Percentiles rank a stretch among this genome's conserved stretches.
These are phyloP conservation scores for Poecilobothrus nobilitatus DNA, from an alignment of 2,888 invertebrate species.

Conservation along the genomic window DNA sequence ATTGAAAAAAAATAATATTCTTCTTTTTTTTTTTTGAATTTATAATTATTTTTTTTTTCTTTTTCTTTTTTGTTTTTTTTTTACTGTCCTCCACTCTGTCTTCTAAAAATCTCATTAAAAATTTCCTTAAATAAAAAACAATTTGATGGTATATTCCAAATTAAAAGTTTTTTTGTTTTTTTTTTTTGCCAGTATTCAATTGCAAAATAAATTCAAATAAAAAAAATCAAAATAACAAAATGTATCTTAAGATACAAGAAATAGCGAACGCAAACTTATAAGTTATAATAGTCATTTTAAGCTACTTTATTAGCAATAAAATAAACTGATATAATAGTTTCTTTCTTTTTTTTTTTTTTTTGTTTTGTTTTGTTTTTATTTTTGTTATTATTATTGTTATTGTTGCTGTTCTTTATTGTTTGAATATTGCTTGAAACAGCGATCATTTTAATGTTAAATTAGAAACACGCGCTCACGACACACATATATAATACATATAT, in stretches of 20 bases:
- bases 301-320: constrained; percentile 1
- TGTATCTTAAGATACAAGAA: no score
- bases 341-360: not conserved
- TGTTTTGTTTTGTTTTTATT: not conserved
- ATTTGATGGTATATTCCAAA: not conserved
- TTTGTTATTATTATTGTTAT: no score
- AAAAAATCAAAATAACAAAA: no score
- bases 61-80: no score
- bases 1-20: not conserved
- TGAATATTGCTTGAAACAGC: no score
- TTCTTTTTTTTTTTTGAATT: not conserved
- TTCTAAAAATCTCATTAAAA: no score
- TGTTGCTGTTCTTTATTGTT: no score
- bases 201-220: not conserved
- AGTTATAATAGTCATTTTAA: not conserved
- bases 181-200: not conserved
- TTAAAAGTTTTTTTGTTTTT: not conserved
- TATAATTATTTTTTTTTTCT: not conserved
- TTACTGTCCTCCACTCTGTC: no score
- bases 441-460: not conserved
- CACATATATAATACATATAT: not conserved
- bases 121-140: no score
- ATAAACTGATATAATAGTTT: not conserved
- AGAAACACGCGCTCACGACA: not conserved
- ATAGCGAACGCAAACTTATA: not conserved